Evolutionary conservation across 2,888 invertebrate species (phyloP).

Genomic region (Bibio marci): DNA sequence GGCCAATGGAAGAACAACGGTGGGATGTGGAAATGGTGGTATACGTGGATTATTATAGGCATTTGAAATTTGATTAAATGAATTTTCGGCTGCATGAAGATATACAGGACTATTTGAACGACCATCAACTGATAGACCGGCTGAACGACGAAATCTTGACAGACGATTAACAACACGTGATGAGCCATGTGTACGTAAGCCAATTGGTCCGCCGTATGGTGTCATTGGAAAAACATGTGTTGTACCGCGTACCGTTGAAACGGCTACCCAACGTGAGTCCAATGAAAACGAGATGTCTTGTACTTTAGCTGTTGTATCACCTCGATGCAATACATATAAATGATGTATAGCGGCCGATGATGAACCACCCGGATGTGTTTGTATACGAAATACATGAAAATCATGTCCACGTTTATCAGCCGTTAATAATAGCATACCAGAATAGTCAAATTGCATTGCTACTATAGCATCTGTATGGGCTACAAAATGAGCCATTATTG

Average conservation of each 20-base stretch:
- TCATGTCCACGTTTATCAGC: slow-evolving; percentile 87
- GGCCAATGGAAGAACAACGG: slow-evolving; percentile 60
- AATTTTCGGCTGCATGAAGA: slow-evolving; percentile 27
- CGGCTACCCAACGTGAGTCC: slow-evolving; percentile 93
- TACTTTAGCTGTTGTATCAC: slow-evolving; percentile 91
- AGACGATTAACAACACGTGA: slow-evolving; percentile 85
- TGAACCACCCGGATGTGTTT: slow-evolving; percentile 81
- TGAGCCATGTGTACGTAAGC: slow-evolving; percentile 86
- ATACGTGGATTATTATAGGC: slow-evolving; percentile 75
- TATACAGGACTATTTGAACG: slow-evolving; percentile 54
- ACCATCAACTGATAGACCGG: slow-evolving; percentile 61
- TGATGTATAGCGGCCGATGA: slow-evolving; percentile 83
- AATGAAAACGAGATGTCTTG: slow-evolving; percentile 81
- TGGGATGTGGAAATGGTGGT: slow-evolving; percentile 81
- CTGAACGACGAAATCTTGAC: slow-evolving; percentile 90
- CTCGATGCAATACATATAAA: slow-evolving; percentile 83
- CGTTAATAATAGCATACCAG: slow-evolving; percentile 75
- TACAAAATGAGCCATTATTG: slow-evolving; percentile 71
- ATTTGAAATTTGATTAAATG: slow-evolving; percentile 29
- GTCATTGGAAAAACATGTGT: slow-evolving; percentile 96
- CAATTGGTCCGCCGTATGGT: slow-evolving; percentile 85
- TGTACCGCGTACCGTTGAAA: slow-evolving; percentile 89
- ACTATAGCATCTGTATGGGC: slow-evolving; percentile 81
- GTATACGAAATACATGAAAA: slow-evolving; percentile 89
- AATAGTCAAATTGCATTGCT: slow-evolving; percentile 77